phyloP scores from a whole-genome alignment of 2,113 vertebrate genomes.

The Cyanocitta stelleri region DNA sequence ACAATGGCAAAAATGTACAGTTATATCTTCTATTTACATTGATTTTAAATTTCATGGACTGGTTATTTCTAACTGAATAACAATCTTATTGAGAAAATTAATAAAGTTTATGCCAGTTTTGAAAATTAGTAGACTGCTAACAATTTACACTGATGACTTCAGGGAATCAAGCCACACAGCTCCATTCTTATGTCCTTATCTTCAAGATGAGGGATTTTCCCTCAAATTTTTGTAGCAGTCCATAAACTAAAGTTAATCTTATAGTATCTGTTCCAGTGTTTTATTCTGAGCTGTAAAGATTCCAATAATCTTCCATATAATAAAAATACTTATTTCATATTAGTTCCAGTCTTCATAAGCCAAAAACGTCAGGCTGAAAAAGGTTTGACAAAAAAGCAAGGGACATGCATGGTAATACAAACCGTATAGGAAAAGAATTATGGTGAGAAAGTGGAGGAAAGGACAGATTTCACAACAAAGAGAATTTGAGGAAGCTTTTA shows the following conservation, averaged over 20 bases:
- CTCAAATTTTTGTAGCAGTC: neutral
- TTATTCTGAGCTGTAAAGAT: neutral
- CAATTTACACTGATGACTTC: neutral
- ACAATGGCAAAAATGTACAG: neutral
- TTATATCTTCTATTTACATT: neutral
- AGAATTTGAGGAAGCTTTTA: neutral
- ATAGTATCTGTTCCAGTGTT: neutral
- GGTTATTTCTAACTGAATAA: neutral
- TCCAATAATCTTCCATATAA: neutral
- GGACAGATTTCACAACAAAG: neutral
- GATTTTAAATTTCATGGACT: neutral
- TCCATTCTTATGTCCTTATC: neutral
- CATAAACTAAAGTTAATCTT: neutral
- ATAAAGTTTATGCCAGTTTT: neutral
- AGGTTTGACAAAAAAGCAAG: neutral
- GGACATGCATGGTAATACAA: neutral
- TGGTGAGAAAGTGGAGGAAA: neutral
- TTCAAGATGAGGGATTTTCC: neutral
- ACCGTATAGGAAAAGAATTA: neutral
- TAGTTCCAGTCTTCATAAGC: neutral
- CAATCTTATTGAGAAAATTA: neutral
- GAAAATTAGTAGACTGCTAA: neutral
- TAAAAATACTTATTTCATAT: neutral
- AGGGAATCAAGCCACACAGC: neutral
- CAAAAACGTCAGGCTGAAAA: neutral